Evolutionary conservation across 2,888 invertebrate species (phyloP).

Genomic region (Lasiommata megera): DNA sequence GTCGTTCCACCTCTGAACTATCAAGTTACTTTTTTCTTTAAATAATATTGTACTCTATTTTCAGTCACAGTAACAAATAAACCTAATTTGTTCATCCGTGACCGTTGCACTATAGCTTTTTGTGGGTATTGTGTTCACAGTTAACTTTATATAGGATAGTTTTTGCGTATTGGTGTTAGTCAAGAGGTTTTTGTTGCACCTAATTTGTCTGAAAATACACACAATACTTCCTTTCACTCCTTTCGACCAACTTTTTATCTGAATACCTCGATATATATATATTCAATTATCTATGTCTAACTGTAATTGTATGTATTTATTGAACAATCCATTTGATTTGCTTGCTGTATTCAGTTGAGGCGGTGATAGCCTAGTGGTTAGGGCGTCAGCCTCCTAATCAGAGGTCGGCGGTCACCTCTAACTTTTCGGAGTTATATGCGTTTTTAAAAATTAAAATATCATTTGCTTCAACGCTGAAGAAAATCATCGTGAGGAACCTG

Average conservation of each 20-base stretch:
- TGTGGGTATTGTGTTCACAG: not conserved
- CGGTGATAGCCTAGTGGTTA: too few species aligned
- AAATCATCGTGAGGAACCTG: too few species aligned
- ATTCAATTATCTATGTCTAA: not conserved
- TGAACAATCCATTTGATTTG: too few species aligned
- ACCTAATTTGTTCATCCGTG: not conserved
- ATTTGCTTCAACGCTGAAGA: too few species aligned
- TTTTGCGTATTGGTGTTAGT: not conserved
- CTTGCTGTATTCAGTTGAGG: too few species aligned
- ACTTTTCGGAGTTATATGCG: too few species aligned
- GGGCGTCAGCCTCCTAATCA: too few species aligned
- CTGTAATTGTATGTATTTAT: too few species aligned
- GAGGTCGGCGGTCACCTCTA: too few species aligned
- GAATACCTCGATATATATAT: not conserved
- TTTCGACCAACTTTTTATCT: not conserved
- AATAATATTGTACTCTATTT: not conserved
- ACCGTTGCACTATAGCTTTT: not conserved
- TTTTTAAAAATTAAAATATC: too few species aligned
- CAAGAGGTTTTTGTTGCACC: constrained; percentile 3
- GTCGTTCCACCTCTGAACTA: too few species aligned
- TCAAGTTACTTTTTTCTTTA: too few species aligned
- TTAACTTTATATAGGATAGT: not conserved
- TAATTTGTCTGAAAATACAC: not conserved
- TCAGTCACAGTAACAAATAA: not conserved
- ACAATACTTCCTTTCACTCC: not conserved